Evolutionary conservation across 2,113 vertebrate species (phyloP).

Genomic region (Helogale parvula): DNA sequence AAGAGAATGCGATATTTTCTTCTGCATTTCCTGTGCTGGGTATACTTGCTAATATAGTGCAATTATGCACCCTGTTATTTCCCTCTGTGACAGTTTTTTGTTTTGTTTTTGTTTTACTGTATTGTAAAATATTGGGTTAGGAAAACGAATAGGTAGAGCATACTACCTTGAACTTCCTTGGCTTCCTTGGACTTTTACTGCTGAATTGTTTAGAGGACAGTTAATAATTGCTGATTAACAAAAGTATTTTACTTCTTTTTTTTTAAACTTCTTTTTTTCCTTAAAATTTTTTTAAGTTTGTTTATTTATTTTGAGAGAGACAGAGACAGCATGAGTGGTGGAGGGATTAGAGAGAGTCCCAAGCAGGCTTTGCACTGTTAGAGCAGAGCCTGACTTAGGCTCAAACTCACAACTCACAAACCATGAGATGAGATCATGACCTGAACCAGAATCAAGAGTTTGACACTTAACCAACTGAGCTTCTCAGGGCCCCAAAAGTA

Average conservation of each 20-base stretch:
- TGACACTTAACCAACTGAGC: no score
- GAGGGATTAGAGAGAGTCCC: no score
- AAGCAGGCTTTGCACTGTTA: no score
- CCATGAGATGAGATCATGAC: no score
- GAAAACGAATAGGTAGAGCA: not conserved
- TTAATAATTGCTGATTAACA: not conserved
- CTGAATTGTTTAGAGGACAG: slow-evolving; percentile 11
- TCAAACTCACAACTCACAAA: no score
- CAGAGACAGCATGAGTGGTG: no score
- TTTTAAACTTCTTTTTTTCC: no score
- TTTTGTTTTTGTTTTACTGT: not conserved
- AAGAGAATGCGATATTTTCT: slow-evolving; percentile 4
- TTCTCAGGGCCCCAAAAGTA: not conserved
- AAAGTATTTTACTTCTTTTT: not conserved
- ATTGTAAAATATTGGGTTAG: not conserved
- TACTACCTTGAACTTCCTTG: not conserved
- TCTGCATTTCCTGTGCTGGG: not conserved
- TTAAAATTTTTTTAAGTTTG: no score
- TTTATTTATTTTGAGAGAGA: no score
- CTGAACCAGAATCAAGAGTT: no score
- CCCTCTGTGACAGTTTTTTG: not conserved
- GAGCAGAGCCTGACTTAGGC: no score
- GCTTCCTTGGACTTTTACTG: not conserved
- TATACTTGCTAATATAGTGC: not conserved
- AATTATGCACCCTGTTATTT: not conserved